A percentile compares a stretch with the other conserved stretches of the same genome.
phyloP scores from a whole-genome alignment of 2,113 vertebrate species.

The Otis tarda region DNA sequence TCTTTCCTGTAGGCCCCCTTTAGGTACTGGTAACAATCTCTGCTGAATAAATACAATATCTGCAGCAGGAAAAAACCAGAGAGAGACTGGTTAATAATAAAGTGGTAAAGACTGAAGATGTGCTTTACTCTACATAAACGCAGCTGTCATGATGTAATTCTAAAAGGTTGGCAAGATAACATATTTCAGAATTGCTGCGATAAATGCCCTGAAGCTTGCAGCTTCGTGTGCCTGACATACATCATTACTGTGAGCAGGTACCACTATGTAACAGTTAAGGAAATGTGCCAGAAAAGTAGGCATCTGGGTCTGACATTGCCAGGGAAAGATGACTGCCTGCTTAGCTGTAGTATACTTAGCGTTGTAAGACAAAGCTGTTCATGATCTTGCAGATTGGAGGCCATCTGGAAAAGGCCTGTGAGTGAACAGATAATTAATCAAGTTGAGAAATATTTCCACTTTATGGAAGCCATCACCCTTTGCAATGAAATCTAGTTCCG shows the following conservation, averaged over 20 bases:
- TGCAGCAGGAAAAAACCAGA: background rate
- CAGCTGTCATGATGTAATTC: background rate
- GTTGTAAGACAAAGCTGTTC: constrained; percentile 13
- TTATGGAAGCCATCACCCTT: background rate
- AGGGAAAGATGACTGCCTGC: background rate
- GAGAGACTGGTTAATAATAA: background rate
- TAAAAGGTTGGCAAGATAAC: background rate
- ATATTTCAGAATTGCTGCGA: background rate
- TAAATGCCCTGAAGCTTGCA: background rate
- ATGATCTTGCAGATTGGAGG: background rate
- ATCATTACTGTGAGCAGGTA: background rate
- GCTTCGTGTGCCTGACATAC: background rate
- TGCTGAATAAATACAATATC: background rate
- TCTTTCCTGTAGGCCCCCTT: too few species aligned
- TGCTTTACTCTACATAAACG: background rate
- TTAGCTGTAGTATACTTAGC: background rate
- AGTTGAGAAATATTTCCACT: constrained; percentile 2
- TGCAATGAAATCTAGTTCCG: background rate
- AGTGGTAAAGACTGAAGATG: background rate
- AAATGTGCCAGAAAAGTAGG: background rate
- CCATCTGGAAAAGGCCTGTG: background rate
- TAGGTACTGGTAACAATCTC: background rate
- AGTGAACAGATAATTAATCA: constrained; percentile 15
- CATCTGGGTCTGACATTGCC: background rate
- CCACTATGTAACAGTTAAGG: background rate